Percentiles rank a stretch among this genome's conserved stretches.
Evolutionary conservation across 2,113 vertebrate species (phyloP).

Genomic region (Pagrus major): DNA sequence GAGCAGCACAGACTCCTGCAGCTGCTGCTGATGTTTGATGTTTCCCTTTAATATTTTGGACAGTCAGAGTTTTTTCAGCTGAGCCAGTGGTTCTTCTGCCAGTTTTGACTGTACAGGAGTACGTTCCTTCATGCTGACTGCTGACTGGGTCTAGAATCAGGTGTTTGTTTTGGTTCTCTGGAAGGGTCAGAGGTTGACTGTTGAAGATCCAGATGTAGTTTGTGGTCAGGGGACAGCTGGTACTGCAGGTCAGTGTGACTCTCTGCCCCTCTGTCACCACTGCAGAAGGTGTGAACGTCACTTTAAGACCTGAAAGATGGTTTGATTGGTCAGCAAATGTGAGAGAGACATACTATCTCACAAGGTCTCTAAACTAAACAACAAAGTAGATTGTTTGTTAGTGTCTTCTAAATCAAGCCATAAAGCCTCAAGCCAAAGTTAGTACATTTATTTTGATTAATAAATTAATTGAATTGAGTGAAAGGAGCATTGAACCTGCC

Average conservation of each 20-base stretch:
- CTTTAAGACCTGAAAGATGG: not conserved
- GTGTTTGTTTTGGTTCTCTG: not conserved
- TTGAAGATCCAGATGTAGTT: constrained; percentile 40
- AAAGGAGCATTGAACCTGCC: not conserved
- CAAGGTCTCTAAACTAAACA: not conserved
- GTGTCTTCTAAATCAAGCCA: not conserved
- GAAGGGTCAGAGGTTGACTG: not conserved
- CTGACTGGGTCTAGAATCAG: not conserved
- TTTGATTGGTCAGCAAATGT: not conserved
- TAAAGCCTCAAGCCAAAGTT: no score
- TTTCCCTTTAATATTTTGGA: not conserved
- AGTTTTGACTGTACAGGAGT: not conserved
- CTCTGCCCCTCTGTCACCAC: not conserved
- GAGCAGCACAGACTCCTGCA: not conserved
- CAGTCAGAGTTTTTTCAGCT: not conserved
- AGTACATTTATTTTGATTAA: not conserved
- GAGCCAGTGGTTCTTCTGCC: no score
- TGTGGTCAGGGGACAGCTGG: constrained; percentile 16
- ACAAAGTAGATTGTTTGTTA: not conserved
- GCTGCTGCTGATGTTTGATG: not conserved
- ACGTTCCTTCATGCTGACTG: not conserved
- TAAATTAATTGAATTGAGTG: not conserved
- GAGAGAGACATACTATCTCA: not conserved
- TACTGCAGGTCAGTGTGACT: not conserved
- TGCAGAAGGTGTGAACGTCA: not conserved